Base-by-base conservation (phyloP, 2,888 invertebrate species). In the Microctonus hyperodae region DNA sequence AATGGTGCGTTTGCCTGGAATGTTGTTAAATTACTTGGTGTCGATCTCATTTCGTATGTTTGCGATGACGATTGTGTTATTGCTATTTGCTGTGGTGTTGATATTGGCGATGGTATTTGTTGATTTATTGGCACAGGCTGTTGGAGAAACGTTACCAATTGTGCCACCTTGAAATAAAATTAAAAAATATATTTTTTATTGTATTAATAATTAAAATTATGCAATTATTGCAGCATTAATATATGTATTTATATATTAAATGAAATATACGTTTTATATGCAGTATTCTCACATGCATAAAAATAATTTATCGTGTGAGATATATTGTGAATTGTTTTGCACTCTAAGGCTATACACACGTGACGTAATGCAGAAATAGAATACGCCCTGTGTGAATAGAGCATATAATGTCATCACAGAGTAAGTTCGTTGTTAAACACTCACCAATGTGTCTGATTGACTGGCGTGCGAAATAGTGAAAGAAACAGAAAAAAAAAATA, bases 141-240 rank as follows among this genome's bases (percentile, higher is more conserved):
- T 75, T 92, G 92, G 6, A 93, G 87, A 82, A 93, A 91, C 81
- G 91, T 91, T 64, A 93, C 91, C 68, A 94, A 85, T 75, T 92
- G 93, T 59, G 90, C 91, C 77, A 92, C 92, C 86, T 91, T 74
- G 1, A 70, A 67, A 23, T 64, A 40, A 56, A 65, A 61, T 37
- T 10, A 16, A 7, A 25, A 56, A 31, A 28, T 5, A 28, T 28
- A 28, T 28, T 28, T 28, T 28, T 28, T 7, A 5, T 5, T 28
- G 7, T 28, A 7, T 28, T 28, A 5, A 31, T 28, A n/a, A 44
- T 25, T n/a, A 3, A 28, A 35, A 44, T 44, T 16, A 48, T 23
- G 44, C 23, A 28, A 44, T 48, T 7, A 20, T 31, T 44, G 28
- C 25, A 40, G n/a, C n/a, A 25, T 13, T 22, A n/a, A n/a, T n/a